These are phyloP conservation scores for Siphlonurus alternatus DNA, from an alignment of 2,888 invertebrate genomes.

Conservation along the genomic window DNA sequence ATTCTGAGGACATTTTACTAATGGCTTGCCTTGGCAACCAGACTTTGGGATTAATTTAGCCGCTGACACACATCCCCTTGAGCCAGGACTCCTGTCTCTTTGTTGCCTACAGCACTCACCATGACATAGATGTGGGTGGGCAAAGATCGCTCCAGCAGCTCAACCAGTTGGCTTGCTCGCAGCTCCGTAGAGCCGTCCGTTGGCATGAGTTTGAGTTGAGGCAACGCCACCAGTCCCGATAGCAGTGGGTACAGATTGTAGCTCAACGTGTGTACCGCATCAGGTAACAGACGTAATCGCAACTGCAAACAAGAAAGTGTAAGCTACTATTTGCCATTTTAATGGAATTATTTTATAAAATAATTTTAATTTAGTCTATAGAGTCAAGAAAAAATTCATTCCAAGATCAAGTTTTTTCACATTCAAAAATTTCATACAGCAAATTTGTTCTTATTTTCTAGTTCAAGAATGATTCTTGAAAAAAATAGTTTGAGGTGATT, in stretches of 20 bases:
- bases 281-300: conserved; percentile 34
- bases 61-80: too few species aligned
- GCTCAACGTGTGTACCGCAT: conserved; percentile 39
- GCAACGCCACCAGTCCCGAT: conserved; percentile 54
- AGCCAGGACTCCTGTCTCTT: too few species aligned
- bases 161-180: conserved; percentile 28
- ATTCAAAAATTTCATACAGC: neutral
- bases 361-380: neutral
- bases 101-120: too few species aligned
- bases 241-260: conserved; percentile 68
- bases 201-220: conserved; percentile 33
- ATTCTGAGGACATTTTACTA: too few species aligned
- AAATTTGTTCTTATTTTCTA: too few species aligned
- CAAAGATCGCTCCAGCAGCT: conserved; percentile 38
- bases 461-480: too few species aligned
- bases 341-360: too few species aligned
- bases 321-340: too few species aligned
- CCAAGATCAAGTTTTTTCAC: neutral
- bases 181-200: conserved; percentile 17
- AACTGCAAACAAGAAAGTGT: conserved; percentile 19
- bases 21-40: too few species aligned
- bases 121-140: conserved; percentile 48
- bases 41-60: too few species aligned
- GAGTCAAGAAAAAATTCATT: neutral
- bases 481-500: too few species aligned